Evolutionary conservation across 2,888 invertebrate species (phyloP).

Genomic region (Drymonia ruficornis): DNA sequence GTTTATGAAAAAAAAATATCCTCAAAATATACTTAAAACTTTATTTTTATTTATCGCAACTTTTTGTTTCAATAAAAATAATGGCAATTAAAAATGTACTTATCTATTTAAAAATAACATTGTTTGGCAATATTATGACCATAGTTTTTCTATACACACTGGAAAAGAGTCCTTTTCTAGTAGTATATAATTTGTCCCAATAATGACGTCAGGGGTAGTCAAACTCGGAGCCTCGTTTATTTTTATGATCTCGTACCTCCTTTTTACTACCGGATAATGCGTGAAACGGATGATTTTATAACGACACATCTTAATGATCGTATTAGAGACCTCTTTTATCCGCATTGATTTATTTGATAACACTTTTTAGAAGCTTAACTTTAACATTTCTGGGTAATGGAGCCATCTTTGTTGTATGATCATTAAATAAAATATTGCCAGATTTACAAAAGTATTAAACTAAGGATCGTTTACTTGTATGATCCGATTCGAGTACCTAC

Average conservation of each 20-base stretch:
- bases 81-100: no score
- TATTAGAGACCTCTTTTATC: constrained; percentile 70
- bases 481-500: no score
- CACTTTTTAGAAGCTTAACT: constrained; percentile 39
- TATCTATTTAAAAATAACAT: no score
- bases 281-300: constrained; percentile 75
- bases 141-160: no score
- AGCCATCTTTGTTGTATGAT: constrained; percentile 6
- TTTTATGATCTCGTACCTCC: constrained; percentile 51
- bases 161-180: background rate
- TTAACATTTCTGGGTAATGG: constrained; percentile 20
- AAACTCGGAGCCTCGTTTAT: constrained; percentile 45
- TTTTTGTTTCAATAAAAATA: no score
- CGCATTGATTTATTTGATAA: constrained; percentile 70
- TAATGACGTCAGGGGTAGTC: constrained; percentile 61
- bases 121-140: no score
- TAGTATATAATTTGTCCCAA: constrained; percentile 11
- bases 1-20: no score
- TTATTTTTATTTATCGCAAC: no score
- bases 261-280: constrained; percentile 75
- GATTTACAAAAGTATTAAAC: background rate
- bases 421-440: constrained; percentile 2
- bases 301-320: constrained; percentile 66
- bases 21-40: no score
- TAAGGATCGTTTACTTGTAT: no score